Evolutionary conservation across 2,888 invertebrate genomes (phyloP).

Genomic region (Nycteola revayana): DNA sequence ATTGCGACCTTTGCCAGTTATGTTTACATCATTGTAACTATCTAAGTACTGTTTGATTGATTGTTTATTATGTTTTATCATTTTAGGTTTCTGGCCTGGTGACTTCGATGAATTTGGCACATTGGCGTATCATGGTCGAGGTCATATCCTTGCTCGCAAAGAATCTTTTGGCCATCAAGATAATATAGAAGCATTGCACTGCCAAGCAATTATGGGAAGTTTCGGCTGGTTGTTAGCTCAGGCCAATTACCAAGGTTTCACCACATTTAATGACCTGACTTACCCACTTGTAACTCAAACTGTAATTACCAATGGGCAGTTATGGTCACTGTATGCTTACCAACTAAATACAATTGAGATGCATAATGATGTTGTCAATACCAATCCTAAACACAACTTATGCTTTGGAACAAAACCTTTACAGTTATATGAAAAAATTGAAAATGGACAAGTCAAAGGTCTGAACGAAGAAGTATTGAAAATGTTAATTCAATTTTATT

Average conservation of each 20-base stretch:
- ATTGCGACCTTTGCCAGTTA: no score
- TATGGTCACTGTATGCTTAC: conserved; percentile 93
- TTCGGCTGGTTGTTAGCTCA: conserved; percentile 91
- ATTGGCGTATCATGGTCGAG: conserved; percentile 87
- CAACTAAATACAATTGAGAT: conserved; percentile 93
- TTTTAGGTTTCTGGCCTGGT: conserved; percentile 92
- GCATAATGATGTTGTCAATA: conserved; percentile 83
- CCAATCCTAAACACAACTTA: conserved; percentile 88
- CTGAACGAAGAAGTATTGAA: conserved; percentile 91
- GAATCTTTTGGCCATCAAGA: conserved; percentile 78
- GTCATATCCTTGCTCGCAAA: conserved; percentile 78
- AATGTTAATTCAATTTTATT: conserved; percentile 87
- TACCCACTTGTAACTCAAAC: conserved; percentile 96
- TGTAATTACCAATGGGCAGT: conserved; percentile 92
- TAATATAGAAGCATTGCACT: conserved; percentile 84
- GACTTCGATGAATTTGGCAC: conserved; percentile 89
- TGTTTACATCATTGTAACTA: no score
- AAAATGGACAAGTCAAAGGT: conserved; percentile 87
- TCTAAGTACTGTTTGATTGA: no score
- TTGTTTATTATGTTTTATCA: no score
- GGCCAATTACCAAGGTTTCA: conserved; percentile 94
- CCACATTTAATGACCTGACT: conserved; percentile 93
- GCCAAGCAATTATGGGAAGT: conserved; percentile 89
- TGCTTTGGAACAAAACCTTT: conserved; percentile 89
- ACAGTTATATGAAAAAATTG: conserved; percentile 88